Conservation (phyloP, 2,888 invertebrate species). For the Panzeria rudis region DNA sequence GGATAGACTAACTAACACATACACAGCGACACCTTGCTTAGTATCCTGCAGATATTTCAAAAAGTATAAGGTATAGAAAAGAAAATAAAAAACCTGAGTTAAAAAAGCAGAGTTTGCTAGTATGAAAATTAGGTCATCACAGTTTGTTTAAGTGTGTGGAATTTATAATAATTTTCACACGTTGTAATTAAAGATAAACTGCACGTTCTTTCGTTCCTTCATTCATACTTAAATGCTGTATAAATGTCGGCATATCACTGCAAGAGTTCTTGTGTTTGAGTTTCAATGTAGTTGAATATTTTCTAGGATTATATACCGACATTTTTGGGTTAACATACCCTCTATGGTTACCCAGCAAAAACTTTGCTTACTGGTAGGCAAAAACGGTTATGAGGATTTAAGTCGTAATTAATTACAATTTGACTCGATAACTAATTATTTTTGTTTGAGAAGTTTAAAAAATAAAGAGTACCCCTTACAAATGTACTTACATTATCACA, state of each 20-base stretch:
- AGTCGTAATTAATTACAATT: too few relatives aligned
- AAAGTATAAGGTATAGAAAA: neutral
- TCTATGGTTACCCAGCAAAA: too few relatives aligned
- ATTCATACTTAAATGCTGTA: slow-evolving; percentile 32
- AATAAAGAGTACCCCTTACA: too few relatives aligned
- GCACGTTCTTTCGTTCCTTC: slow-evolving; percentile 49
- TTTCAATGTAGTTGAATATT: slow-evolving; percentile 24
- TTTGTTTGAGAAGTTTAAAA: too few relatives aligned
- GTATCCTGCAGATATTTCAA: slow-evolving; percentile 31
- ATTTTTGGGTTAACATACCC: slow-evolving; percentile 48
- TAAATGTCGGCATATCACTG: slow-evolving; percentile 14
- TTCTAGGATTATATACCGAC: slow-evolving; percentile 43
- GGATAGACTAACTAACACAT: neutral
- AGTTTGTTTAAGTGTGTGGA: slow-evolving; percentile 59
- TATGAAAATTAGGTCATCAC: slow-evolving; percentile 65
- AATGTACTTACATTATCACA: too few relatives aligned
- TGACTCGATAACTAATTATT: too few relatives aligned
- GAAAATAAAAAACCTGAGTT: slow-evolving; percentile 5
- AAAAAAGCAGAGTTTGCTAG: slow-evolving; percentile 5
- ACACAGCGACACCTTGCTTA: neutral
- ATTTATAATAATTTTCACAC: slow-evolving; percentile 71
- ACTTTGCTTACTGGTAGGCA: too few relatives aligned
- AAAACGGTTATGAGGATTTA: too few relatives aligned
- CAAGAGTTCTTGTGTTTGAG: neutral
- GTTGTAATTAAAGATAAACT: slow-evolving; percentile 72